Evolutionary conservation across 2,113 vertebrate species (phyloP).

Genomic region (Eublepharis macularius): DNA sequence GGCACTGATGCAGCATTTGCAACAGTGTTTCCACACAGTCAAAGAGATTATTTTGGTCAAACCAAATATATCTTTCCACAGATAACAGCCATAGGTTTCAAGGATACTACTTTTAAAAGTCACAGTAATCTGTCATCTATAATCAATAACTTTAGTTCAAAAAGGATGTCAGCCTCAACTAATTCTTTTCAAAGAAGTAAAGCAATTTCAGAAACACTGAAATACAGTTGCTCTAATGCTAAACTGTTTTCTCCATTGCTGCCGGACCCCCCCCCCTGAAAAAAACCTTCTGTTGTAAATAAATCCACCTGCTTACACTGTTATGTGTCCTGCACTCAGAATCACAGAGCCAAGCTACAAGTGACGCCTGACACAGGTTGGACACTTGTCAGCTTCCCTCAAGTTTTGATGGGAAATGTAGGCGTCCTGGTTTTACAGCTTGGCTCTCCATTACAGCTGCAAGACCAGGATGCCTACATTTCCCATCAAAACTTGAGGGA

Average conservation of each 20-base stretch:
- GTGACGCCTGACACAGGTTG: too few relatives aligned
- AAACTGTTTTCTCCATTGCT: neutral
- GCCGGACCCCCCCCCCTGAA: too few relatives aligned
- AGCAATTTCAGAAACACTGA: rapidly evolving
- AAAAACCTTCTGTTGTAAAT: neutral
- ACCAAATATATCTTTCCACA: conserved; percentile 45
- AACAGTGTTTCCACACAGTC: neutral
- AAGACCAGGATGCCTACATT: too few relatives aligned
- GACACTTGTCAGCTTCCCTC: too few relatives aligned
- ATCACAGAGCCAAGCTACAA: too few relatives aligned
- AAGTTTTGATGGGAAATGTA: too few relatives aligned
- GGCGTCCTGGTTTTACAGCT: too few relatives aligned
- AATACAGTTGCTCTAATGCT: neutral
- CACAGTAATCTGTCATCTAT: conserved; percentile 40
- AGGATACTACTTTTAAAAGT: conserved; percentile 24
- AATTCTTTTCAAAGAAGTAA: neutral
- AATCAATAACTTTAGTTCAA: conserved; percentile 37
- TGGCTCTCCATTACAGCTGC: too few relatives aligned
- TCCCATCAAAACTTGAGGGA: too few relatives aligned
- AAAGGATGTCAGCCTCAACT: conserved; percentile 47
- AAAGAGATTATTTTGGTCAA: conserved; percentile 52
- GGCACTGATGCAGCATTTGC: conserved; percentile 41
- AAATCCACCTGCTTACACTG: neutral
- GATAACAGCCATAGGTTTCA: neutral
- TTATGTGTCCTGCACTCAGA: neutral